Base-by-base conservation (phyloP, 2,888 invertebrate genomes). In the Campoplex capitator region DNA sequence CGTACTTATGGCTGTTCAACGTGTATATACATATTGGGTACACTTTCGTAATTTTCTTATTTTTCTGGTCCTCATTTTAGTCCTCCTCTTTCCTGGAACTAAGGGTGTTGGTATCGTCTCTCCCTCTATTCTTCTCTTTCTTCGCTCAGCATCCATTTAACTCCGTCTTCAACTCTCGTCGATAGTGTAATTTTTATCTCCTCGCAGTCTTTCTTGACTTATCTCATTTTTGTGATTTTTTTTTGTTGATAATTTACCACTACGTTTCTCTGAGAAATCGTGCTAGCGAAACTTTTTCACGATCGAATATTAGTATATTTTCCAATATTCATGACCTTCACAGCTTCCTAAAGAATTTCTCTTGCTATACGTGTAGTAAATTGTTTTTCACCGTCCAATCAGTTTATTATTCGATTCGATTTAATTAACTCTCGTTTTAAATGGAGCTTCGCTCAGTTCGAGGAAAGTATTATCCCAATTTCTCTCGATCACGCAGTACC, bases 31-130 rank as follows among this genome's bases (percentile, higher is more conserved):
- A 67, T 74, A 35, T 65, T 51, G 16, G 23, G 51, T 42, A 28
- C 67, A 67, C 67, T 56, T 75, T 74, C 67, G 23, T 65, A 54
- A 65, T 23, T 75, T 80, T 68, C 58, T 28, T 76, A 23, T 35
- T 80, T 74, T 79, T 48, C 32, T 28, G 38, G 38, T 82, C 32
- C 16, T 68, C 68, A 16, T 35, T 75, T 18, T 70, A 16, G 56
- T 70, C 51, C 42, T 65, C 62, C 82, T 79, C 58, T 85, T 88
- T 89, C 88, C 78, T 65, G 85, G 86, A 89, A 88, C 67, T 84
- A 58, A 87, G 82, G 79, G 75, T 71, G 56, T 38, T 42, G 75
- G 28, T 56, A 23, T 74, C 32, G 6, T 42, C 70, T 75, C 56
- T 32, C 35, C 11, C n/a, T 56, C 28, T 42, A 13, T 11, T 1